phyloP scores from a whole-genome alignment of 2,113 vertebrate genomes.

The Tiliqua scincoides region DNA sequence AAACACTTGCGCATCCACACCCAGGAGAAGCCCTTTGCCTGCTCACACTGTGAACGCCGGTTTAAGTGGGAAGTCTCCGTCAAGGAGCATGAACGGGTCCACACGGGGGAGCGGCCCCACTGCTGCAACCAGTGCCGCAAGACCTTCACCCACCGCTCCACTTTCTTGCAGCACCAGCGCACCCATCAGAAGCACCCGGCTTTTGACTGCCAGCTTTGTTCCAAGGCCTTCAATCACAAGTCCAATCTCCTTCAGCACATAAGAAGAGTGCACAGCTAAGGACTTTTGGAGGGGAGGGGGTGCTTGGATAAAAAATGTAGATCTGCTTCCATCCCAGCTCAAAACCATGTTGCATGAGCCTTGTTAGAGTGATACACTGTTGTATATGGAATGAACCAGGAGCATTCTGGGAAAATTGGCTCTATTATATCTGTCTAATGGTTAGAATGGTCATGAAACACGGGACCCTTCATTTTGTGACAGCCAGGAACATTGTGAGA shows the following conservation, averaged over 20 bases:
- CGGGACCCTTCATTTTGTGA: neutral
- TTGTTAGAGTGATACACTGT: neutral
- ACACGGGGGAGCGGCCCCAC: conserved; percentile 31
- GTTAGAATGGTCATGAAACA: neutral
- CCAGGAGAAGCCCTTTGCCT: conserved; percentile 45
- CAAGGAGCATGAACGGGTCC: conserved; percentile 33
- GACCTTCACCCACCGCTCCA: conserved; percentile 37
- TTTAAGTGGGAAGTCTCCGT: conserved; percentile 53
- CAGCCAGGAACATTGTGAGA: neutral
- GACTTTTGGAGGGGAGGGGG: accelerated
- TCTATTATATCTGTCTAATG: accelerated
- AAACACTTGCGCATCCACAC: conserved; percentile 48
- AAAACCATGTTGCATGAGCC: neutral
- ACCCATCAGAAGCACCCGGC: conserved; percentile 27
- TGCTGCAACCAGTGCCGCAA: conserved; percentile 36
- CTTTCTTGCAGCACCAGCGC: conserved; percentile 48
- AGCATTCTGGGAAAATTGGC: no score
- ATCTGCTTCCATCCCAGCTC: no score
- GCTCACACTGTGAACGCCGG: conserved; percentile 25
- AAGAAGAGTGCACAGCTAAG: neutral
- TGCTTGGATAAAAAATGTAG: no score
- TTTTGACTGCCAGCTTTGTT: conserved; percentile 34
- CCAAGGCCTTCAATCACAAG: conserved; percentile 36
- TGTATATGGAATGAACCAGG: no score
- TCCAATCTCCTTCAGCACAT: conserved; percentile 50